Evolutionary conservation across 2,113 vertebrate genomes (phyloP), one percentile per base, ranked within the genome.

Genomic region (Ptychochromis oligacanthus): DNA sequence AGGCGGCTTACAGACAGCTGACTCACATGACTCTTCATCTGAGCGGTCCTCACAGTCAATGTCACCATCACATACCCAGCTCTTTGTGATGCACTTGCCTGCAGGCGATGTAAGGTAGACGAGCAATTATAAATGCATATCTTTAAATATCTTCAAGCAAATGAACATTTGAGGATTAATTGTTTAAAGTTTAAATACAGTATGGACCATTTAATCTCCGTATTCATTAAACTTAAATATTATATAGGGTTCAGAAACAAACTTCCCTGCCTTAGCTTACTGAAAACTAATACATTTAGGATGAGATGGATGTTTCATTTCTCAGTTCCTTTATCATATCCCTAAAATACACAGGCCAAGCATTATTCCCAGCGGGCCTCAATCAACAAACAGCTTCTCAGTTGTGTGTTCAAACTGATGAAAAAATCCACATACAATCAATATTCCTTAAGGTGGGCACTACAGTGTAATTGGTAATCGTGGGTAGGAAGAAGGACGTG

Each of bases 51-150:
- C 98, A 89, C 98, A 99, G 93, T 99, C 98, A 18, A 98, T 97
- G 94, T 99, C 98, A 57, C 98, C 98, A 87, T 99, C 98, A 91
- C 98, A 99, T 7, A 99, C 97, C 98, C 98, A 99, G 72, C 97
- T 97, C 94, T 97, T 98, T 93, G 97, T 99, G 96, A 99, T 98
- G 89, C 98, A 99, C 94, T 98, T 98, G 93, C 98, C 98, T 99
- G 93, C 83, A 62, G 34, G 62, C 18, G 1, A 62, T 4, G 6
- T 26, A 11, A 11, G 61, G 36, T 2, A 54, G 46, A 26, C 67
- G 11, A 72, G 46, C 67, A 72, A 72, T 34, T 18, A 14, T 31
- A 34, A 72, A 12, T 22, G 34, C 26, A 34, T 1, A 54, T 5
- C 18, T 72, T n/a, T n/a, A 4, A n/a, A n/a, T 55, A 4, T 2